Conservation (phyloP, 1,140 invertebrate species). For the Trachymyrmex septentrionalis region DNA sequence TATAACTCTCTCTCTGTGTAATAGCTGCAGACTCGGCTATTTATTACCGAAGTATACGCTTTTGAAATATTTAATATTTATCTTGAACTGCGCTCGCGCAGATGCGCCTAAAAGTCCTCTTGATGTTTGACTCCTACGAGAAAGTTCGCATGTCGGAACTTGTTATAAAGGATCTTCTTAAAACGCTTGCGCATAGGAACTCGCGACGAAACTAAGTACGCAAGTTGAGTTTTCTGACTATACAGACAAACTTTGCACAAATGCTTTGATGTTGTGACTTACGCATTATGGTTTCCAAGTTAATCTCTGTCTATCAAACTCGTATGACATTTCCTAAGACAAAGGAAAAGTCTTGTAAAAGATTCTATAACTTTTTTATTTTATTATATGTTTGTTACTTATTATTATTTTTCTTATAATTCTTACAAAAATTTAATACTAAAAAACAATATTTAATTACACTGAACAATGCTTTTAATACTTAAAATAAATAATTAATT, state of each 20-base stretch:
- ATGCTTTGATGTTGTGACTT: constrained; percentile 46
- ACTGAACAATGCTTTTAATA: too few species aligned
- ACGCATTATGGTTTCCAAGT: constrained; percentile 16
- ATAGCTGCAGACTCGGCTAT: constrained; percentile 36
- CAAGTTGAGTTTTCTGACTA: constrained; percentile 49
- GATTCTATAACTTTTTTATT: background rate
- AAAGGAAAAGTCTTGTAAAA: background rate
- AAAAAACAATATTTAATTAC: too few species aligned
- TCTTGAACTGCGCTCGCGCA: constrained; percentile 26
- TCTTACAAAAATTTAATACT: background rate
- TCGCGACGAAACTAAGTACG: constrained; percentile 34
- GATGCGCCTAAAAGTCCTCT: constrained; percentile 49
- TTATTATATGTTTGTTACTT: background rate
- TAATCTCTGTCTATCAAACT: constrained; percentile 28
- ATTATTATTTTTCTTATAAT: background rate
- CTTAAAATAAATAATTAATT: too few species aligned
- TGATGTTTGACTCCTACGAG: constrained; percentile 41
- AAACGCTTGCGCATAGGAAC: constrained; percentile 34
- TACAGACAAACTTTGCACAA: constrained; percentile 30
- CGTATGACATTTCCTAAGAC: background rate
- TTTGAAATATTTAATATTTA: constrained; percentile 56
- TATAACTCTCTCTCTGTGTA: background rate
- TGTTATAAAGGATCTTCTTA: constrained; percentile 52
- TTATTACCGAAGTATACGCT: constrained; percentile 45
- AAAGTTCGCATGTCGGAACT: constrained; percentile 41